phyloP scores from a whole-genome alignment of 2,888 invertebrate species.

The Neoscelio sp. region DNA sequence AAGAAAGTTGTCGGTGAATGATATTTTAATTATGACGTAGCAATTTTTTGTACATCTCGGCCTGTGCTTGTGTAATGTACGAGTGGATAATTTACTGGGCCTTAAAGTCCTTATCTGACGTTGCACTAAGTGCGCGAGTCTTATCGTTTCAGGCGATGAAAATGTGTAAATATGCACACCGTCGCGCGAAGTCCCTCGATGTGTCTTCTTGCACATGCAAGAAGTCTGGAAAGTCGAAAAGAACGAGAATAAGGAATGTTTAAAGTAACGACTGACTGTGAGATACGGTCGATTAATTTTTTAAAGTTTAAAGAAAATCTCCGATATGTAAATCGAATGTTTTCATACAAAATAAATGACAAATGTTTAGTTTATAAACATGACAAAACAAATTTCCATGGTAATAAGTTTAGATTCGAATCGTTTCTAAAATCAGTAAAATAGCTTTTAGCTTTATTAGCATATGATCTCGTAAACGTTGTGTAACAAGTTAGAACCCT shows the following conservation, averaged over 20 bases:
- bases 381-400: no score
- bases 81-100: constrained; percentile 62
- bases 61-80: constrained; percentile 40
- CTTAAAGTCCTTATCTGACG: constrained; percentile 66
- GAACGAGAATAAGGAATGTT: constrained; percentile 59
- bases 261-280: constrained; percentile 41
- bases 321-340: no score
- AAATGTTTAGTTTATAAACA: no score
- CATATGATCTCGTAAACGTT: no score
- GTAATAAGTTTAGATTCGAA: no score
- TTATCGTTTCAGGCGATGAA: constrained; percentile 68
- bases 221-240: constrained; percentile 57
- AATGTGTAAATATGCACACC: constrained; percentile 71
- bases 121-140: constrained; percentile 53
- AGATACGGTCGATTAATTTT: not conserved
- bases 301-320: no score
- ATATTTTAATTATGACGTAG: constrained; percentile 37
- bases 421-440: no score
- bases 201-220: constrained; percentile 64
- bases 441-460: no score
- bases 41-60: constrained; percentile 10
- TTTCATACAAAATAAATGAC: not conserved
- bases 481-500: no score
- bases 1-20: constrained; percentile 16
- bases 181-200: constrained; percentile 63